Percentiles rank a stretch among this genome's conserved stretches.
Evolutionary conservation across 2,888 invertebrate species (phyloP).

Genomic region (Altica lythri): DNA sequence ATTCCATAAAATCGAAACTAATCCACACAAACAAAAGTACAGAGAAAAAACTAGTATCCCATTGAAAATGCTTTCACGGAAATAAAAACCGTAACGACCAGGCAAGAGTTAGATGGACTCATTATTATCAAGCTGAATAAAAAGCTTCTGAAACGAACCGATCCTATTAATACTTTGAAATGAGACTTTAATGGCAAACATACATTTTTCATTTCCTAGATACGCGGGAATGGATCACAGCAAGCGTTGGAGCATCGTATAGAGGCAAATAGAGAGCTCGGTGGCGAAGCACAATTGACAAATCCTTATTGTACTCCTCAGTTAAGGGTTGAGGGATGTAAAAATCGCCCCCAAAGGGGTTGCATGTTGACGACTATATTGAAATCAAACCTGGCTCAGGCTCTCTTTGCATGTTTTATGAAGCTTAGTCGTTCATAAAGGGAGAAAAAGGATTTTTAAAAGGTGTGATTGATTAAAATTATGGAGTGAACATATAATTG

Average conservation of each 20-base stretch:
- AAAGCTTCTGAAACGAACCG: conserved; percentile 34
- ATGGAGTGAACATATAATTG: too few relatives aligned
- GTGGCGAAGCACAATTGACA: conserved; percentile 52
- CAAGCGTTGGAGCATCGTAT: conserved; percentile 34
- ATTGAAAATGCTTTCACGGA: conserved; percentile 11
- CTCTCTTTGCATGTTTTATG: conserved; percentile 45
- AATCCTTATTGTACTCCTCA: conserved; percentile 53
- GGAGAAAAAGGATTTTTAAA: conserved; percentile 7
- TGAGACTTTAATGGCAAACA: conserved; percentile 52
- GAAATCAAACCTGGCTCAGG: conserved; percentile 50
- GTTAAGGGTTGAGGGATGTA: conserved; percentile 44
- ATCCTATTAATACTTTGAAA: conserved; percentile 50
- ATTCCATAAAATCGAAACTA: too few relatives aligned
- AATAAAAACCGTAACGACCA: conserved; percentile 16
- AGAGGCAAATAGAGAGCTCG: conserved; percentile 47
- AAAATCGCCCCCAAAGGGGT: conserved; percentile 54
- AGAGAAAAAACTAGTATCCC: too few relatives aligned
- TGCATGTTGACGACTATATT: conserved; percentile 51
- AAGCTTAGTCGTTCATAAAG: conserved; percentile 16
- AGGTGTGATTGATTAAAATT: neutral
- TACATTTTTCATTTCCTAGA: conserved; percentile 54
- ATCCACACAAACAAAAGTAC: too few relatives aligned
- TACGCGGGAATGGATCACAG: conserved; percentile 40
- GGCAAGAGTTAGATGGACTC: conserved; percentile 19
- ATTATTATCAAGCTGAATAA: conserved; percentile 31